Conservation (phyloP, 2,113 vertebrate species). For the Mormyrus iriodes region DNA sequence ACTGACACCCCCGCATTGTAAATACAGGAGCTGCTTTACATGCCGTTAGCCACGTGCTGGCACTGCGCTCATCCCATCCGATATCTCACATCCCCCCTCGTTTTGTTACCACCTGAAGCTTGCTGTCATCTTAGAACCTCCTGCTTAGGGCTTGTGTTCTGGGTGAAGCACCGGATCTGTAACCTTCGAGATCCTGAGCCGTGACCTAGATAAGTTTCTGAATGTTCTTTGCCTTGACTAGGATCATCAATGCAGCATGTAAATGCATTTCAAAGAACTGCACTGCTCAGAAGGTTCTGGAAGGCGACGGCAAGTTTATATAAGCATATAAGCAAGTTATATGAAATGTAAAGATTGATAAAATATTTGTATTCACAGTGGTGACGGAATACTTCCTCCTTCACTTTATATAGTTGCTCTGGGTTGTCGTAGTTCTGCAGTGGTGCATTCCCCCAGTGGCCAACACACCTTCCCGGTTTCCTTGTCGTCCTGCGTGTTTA, state of each 20-base stretch:
- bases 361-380: too few species aligned
- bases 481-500: not conserved
- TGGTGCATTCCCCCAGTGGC: not conserved
- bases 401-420: not conserved
- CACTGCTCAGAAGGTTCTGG: not conserved
- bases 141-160: not conserved
- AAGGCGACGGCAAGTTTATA: not conserved
- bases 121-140: conserved; percentile 36
- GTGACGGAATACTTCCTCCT: not conserved
- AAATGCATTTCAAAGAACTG: not conserved
- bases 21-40: not conserved
- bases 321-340: not conserved
- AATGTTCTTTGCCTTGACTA: not conserved
- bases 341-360: not conserved
- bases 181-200: not conserved
- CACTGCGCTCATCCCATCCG: rapidly evolving
- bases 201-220: conserved; percentile 3
- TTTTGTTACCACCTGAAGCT: not conserved
- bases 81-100: not conserved
- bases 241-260: not conserved
- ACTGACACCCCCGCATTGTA: conserved; percentile 25
- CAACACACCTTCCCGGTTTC: not conserved
- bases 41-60: not conserved
- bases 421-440: not conserved
- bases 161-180: not conserved